Base-by-base conservation (phyloP, 2,888 invertebrate species). In the Anaspis maculata region DNA sequence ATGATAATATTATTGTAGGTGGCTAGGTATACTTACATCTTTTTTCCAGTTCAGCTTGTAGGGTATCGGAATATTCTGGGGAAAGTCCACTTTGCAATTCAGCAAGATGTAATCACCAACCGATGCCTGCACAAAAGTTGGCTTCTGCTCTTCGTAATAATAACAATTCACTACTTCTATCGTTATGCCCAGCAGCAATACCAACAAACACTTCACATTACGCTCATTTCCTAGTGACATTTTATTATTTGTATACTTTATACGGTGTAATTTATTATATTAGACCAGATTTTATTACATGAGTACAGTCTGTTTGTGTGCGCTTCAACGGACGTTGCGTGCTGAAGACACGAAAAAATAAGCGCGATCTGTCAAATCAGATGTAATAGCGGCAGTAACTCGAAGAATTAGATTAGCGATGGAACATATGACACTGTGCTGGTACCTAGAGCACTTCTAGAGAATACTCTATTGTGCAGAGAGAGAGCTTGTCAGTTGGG, bases 11-110 rank as follows among this genome's bases (percentile, higher is more conserved):
- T n/a, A n/a, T n/a, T n/a, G n/a, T 19, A 19, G 9, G 19, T 19
- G 19, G 19, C 9, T n/a, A n/a, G 19, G 19, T 9, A 19, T 6
- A 68, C 83, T 81, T 69, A 88, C 88, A 61, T 85, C 85, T 68
- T 88, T 89, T 57, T 82, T 86, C 92, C 92, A 94, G 59, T 84
- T 80, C 35, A 94, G 73, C 54, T 85, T 80, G 64, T 89, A 90
- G 5, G 89, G 86, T 52, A 88, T 85, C 52, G 81, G 79, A 57
- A 81, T 78, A 56, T 83, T 83, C 62, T 87, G 84, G 42, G 89
- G 87, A 65, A 89, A 91, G 66, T 89, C 85, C 51, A 92, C 77
- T 52, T 82, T 79, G 67, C 89, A 89, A 69, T 84, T 79, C 66
- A 89, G 77, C 46, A 86, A 76, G 33, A 79, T 81, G 56, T 77